Conservation (phyloP, 2,113 vertebrate genomes). For the Struthidea cinerea region DNA sequence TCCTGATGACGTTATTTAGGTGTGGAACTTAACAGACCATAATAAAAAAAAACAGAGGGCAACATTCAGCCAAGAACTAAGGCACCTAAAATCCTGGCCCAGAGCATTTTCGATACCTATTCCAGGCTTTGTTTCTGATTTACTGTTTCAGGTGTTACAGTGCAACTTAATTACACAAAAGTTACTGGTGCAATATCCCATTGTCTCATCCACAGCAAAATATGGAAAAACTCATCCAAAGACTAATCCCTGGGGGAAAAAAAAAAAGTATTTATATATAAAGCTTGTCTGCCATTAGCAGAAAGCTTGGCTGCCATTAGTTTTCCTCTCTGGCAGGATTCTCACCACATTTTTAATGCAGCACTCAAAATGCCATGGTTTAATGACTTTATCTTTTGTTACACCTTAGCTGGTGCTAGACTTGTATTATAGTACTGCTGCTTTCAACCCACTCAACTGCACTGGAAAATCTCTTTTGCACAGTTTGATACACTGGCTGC, state of each 20-base stretch:
- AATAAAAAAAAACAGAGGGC: background rate
- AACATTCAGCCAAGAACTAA: background rate
- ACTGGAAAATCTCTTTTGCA: conserved; percentile 20
- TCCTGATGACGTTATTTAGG: background rate
- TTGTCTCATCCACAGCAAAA: background rate
- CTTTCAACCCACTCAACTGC: background rate
- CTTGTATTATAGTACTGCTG: background rate
- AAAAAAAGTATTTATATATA: no score
- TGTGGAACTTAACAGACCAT: background rate
- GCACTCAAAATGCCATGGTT: conserved; percentile 14
- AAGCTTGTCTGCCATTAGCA: no score
- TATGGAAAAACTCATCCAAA: background rate
- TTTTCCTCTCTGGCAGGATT: background rate
- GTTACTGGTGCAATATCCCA: background rate
- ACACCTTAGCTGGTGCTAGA: background rate
- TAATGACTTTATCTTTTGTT: conserved; percentile 11
- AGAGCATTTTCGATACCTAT: background rate
- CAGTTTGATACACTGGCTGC: conserved; percentile 27
- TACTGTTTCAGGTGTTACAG: background rate
- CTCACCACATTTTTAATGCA: background rate
- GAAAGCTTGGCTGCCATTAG: background rate
- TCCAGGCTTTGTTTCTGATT: background rate
- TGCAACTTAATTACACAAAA: background rate
- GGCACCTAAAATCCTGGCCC: background rate
- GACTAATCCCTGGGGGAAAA: background rate